Conservation (phyloP, 2,113 vertebrate genomes). For the Caloenas nicobarica region DNA sequence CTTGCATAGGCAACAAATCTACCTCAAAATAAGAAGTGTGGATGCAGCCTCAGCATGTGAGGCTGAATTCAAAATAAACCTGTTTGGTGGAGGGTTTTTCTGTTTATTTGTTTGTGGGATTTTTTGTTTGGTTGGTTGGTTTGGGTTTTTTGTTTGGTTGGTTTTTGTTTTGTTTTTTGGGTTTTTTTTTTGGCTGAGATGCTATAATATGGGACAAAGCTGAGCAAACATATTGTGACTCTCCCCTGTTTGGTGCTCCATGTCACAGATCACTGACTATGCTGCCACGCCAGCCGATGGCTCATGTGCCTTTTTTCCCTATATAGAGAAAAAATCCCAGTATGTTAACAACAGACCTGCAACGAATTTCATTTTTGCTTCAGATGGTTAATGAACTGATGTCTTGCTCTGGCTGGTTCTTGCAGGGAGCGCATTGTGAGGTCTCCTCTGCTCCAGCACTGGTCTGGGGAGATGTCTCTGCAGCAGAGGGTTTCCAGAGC, state of each 20-base stretch:
- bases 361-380: not conserved
- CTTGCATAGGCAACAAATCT: not conserved
- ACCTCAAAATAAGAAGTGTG: not conserved
- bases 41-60: not conserved
- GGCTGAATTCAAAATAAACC: not conserved
- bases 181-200: not conserved
- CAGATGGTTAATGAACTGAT: not conserved
- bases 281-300: not conserved
- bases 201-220: not conserved
- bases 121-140: too few relatives aligned
- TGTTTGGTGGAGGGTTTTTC: too few relatives aligned
- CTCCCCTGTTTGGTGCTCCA: not conserved
- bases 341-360: not conserved
- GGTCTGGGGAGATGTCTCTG: not conserved
- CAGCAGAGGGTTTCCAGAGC: not conserved
- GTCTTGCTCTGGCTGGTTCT: not conserved
- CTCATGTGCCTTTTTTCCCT: not conserved
- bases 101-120: too few relatives aligned
- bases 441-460: not conserved
- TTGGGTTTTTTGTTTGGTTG: too few relatives aligned
- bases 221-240: not conserved
- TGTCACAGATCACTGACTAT: not conserved
- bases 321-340: not conserved
- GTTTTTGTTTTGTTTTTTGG: not conserved
- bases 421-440: not conserved